Base-by-base conservation (phyloP, 2,888 invertebrate species). In the Bimastos eiseni region DNA sequence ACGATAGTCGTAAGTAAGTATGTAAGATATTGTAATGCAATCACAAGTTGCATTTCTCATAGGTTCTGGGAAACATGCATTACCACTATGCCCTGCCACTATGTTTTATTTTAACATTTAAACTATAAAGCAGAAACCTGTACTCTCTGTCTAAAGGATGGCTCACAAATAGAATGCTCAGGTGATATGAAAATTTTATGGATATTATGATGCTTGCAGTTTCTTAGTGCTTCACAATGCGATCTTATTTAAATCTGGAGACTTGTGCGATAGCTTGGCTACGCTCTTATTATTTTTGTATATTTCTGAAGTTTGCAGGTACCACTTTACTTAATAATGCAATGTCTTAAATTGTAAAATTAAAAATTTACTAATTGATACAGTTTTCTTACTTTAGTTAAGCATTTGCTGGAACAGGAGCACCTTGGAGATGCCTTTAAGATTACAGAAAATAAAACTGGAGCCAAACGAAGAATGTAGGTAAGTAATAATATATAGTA, bases 351-450 rank as follows among this genome's bases (percentile, higher is more conserved):
- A n/a, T n/a, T 70, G n/a, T 15, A 70, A 70, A 30, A 70, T 30
- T 70, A 8, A 70, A 70, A 70, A 30, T n/a, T 30, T 30, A 11
- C 13, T n/a, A 13, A n/a, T 30, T 17, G n/a, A 0, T 70, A n/a
- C 17, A 70, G 8, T n/a, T 70, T 70, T 70, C 8, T 70, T 70
- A 70, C n/a, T 70, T 70, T n/a, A 70, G 70, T 70, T n/a, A 70
- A 70, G 70, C 70, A 70, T 70, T n/a, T 70, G 70, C n/a, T 70
- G 70, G 70, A 70, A 70, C n/a, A 6, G 8, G n/a, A n/a, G 70
- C n/a, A 70, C 70, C n/a, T 70, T n/a, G 30, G 70, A 70, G 70
- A 70, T 70, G 70, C 70, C 70, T n/a, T 70, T 70, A 70, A n/a
- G 70, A 70, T n/a, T 11, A n/a, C 70, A 70, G 70, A 70, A 70